Conservation (phyloP, 2,113 vertebrate species). For the Emydocephalus ijimae region DNA sequence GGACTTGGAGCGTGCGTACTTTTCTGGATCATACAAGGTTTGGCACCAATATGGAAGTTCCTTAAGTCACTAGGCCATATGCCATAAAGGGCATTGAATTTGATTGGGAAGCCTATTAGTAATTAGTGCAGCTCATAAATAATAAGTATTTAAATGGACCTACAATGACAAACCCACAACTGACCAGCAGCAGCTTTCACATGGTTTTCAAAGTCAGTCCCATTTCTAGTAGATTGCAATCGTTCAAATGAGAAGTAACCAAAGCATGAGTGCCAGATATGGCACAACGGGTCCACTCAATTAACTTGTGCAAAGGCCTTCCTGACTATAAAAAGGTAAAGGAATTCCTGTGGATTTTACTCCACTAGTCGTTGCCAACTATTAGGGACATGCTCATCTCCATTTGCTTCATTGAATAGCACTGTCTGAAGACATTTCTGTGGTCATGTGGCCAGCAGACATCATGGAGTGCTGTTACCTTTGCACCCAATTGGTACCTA, state of each 20-base stretch:
- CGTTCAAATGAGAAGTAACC: background rate
- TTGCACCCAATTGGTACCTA: no score
- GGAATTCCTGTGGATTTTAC: background rate
- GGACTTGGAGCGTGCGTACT: background rate
- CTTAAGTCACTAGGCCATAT: background rate
- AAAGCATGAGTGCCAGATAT: background rate
- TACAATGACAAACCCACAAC: background rate
- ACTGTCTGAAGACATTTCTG: no score
- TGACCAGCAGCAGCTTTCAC: background rate
- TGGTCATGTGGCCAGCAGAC: no score
- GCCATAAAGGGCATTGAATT: background rate
- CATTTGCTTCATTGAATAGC: no score
- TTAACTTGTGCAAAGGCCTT: background rate
- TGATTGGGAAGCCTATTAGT: background rate
- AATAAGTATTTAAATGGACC: background rate
- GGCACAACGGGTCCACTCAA: background rate
- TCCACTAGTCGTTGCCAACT: no score
- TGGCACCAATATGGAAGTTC: background rate
- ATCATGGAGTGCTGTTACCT: background rate
- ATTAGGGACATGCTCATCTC: no score
- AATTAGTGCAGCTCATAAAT: background rate
- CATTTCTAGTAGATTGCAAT: background rate
- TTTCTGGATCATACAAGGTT: background rate
- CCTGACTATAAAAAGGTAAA: background rate
- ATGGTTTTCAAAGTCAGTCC: background rate